phyloP scores from a whole-genome alignment of 2,888 invertebrate species.

The Temnothorax ravouxi region DNA sequence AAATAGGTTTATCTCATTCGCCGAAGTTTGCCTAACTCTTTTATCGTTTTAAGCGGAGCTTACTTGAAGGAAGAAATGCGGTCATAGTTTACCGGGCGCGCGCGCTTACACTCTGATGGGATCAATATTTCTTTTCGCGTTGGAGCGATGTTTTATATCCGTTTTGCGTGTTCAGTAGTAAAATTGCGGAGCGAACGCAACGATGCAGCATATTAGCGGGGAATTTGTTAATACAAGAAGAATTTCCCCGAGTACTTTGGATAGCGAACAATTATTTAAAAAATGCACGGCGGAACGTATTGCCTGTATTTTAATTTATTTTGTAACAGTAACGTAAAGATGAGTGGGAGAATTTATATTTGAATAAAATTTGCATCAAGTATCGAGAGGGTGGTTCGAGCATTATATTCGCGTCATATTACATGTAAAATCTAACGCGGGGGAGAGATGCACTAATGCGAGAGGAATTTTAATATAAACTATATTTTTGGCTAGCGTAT shows the following conservation, averaged over 20 bases:
- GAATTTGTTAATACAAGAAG: slow-evolving; percentile 17
- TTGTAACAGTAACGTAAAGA: background rate
- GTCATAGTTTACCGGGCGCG: slow-evolving; percentile 33
- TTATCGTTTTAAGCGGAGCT: slow-evolving; percentile 53
- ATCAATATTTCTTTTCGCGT: slow-evolving; percentile 47
- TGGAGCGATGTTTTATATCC: slow-evolving; percentile 4
- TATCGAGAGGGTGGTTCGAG: background rate
- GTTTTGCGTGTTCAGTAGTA: background rate
- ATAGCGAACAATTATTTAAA: slow-evolving; percentile 6
- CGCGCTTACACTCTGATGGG: background rate
- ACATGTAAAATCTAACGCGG: slow-evolving; percentile 5
- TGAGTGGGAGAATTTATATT: background rate
- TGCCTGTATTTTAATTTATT: background rate
- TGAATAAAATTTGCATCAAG: background rate
- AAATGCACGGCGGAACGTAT: background rate
- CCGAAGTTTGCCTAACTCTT: slow-evolving; percentile 54
- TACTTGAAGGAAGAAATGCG: slow-evolving; percentile 38
- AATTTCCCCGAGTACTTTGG: background rate
- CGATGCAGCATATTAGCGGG: background rate
- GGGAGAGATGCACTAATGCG: background rate
- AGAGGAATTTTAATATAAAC: background rate
- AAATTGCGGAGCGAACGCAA: background rate
- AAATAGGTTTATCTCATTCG: slow-evolving; percentile 52
- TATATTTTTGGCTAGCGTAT: slow-evolving; percentile 2
- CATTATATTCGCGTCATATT: background rate